These are phyloP conservation scores for Channa maculata DNA, from an alignment of 2,113 vertebrate species.

Conservation along the genomic window DNA sequence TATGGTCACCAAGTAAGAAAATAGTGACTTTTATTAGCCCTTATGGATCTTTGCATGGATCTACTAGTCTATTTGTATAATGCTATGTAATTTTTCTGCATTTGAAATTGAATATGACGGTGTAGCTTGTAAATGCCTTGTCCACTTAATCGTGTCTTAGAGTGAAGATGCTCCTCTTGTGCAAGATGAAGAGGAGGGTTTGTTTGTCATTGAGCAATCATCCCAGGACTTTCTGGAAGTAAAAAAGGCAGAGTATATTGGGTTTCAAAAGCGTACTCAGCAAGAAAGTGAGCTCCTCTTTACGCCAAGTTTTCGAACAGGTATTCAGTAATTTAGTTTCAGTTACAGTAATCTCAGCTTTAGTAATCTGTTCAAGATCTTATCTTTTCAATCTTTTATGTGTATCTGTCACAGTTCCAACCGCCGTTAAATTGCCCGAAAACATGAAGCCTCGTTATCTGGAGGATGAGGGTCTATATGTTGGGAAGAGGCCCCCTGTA, in stretches of 20 bases:
- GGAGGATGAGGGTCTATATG: constrained; percentile 97
- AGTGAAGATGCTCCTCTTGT: constrained; percentile 85
- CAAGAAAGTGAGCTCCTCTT: constrained; percentile 87
- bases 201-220: constrained; percentile 83
- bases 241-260: constrained; percentile 85
- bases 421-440: constrained; percentile 88
- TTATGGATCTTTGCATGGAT: too few species aligned
- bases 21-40: neutral
- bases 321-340: constrained; percentile 68
- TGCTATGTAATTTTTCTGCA: neutral
- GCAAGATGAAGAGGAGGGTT: constrained; percentile 76
- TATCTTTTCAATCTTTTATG: neutral
- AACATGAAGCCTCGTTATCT: constrained; percentile 91
- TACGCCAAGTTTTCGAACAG: constrained; percentile 85
- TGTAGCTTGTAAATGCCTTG: neutral
- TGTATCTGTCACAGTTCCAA: constrained; percentile 81
- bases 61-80: too few species aligned
- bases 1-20: too few species aligned
- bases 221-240: constrained; percentile 86
- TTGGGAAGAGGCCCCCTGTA: constrained; percentile 87
- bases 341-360: neutral
- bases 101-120: neutral
- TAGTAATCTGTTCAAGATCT: neutral
- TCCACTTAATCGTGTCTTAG: constrained; percentile 67
- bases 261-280: constrained; percentile 77